Evolutionary conservation across 2,888 invertebrate species (phyloP).

Genomic region (Ennomos quercinarius): DNA sequence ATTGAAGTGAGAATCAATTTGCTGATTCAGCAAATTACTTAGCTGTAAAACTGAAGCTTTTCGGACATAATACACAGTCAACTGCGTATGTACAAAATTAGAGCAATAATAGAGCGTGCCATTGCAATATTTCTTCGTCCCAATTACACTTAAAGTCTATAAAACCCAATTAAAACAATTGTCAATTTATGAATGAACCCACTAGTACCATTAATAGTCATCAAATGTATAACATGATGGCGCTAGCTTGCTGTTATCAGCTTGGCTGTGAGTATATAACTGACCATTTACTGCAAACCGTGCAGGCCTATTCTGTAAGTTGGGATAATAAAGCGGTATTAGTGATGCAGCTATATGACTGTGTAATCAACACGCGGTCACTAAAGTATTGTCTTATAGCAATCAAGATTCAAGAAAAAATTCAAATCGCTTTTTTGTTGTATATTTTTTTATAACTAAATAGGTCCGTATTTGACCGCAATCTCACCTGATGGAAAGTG

Average conservation of each 20-base stretch:
- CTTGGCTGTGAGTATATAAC: conserved; percentile 3
- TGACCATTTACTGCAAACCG: not conserved
- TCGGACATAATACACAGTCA: too few relatives aligned
- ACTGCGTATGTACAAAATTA: not conserved
- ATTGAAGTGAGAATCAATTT: too few relatives aligned
- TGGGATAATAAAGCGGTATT: not conserved
- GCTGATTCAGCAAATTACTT: too few relatives aligned
- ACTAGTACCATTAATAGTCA: conserved; percentile 4
- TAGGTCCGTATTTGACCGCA: too few relatives aligned
- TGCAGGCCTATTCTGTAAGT: not conserved
- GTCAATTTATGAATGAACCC: conserved; percentile 10
- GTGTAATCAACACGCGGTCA: too few relatives aligned
- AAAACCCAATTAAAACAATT: conserved; percentile 21
- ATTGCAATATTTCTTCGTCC: conserved; percentile 7
- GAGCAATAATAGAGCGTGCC: conserved; percentile 15
- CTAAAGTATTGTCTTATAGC: too few relatives aligned
- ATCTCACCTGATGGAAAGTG: too few relatives aligned
- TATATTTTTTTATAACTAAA: too few relatives aligned
- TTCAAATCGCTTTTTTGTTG: too few relatives aligned
- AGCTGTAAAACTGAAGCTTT: too few relatives aligned
- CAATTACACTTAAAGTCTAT: conserved; percentile 22
- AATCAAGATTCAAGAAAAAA: too few relatives aligned
- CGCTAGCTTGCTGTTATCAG: conserved; percentile 9
- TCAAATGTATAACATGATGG: conserved; percentile 16
- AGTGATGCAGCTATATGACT: too few relatives aligned